Evolutionary conservation across 2,888 invertebrate species (phyloP), one percentile per base, ranked within the genome.

Genomic region (Papilio elwesi): DNA sequence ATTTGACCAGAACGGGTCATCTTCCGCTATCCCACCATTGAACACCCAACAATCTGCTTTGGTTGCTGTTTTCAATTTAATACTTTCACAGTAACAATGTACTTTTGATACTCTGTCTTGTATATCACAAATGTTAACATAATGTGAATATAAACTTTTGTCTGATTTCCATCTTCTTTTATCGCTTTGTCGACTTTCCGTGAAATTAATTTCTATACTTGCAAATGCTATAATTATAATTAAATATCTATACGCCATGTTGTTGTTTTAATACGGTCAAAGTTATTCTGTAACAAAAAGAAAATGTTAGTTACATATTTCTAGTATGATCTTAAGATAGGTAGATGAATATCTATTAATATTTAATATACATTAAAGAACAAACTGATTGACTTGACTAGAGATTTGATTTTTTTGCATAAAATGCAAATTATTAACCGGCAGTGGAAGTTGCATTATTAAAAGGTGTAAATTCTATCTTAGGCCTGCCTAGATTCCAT

Each of bases 31-130:
- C 9, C 95, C 95, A 6, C 95, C 94, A 75, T 95, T 95, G 87
- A 97, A 96, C 8, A 97, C 95, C 95, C 96, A 96, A 83, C 97
- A 98, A 82, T 96, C 96, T 4, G 96, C 96, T 78, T 95, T 95
- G 26, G 96, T 95, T 1, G 96, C 96, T 2, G 90, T 90, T 82
- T 93, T 90, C 64, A 93, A 88, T 79, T 94, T 94, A 66, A 92
- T 92, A 63, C 91, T 94, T 80, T 95, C 95, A 83, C 97, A 97
- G 81, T 95, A 95, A 83, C 97, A 97, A 82, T 95, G 96, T 71
- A 96, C 93, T 79, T 95, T 95, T 0, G 94, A 91, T 7, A 92
- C 91, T 74, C 91, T 87, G 74, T 90, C 93, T 79, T 94, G 92
- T 77, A 95, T 94, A 80, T 95, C 94, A 81, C 95, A 95, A 74